Evolutionary conservation across 2,113 vertebrate species (phyloP), one percentile per base, ranked within the genome.

Genomic region (Chrysemys picta): DNA sequence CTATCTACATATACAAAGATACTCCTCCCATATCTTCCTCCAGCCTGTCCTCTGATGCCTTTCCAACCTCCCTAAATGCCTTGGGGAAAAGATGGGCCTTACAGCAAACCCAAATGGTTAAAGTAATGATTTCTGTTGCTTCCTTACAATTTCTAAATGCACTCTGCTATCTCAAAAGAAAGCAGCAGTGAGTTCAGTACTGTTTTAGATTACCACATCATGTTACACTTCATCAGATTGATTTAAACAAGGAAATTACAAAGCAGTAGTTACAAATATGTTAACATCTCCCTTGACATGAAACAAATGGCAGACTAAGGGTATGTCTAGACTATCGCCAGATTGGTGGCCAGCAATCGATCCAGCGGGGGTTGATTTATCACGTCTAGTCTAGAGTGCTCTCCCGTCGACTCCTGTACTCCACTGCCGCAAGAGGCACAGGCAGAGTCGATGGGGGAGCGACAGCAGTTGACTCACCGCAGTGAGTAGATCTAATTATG

Each of bases 11-110:
- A 25, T 3, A 27, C 25, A 27, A 2, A 81, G 89, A 89, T 89
- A 3, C 7, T 2, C 90, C 90, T 29, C 27, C 11, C 1, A 1
- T 22, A 69, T 62, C 72, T 69, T 1, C 80, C 31, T 82, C 22
- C 53, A 59, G 27, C 45, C 57, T 4, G 52, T 81, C 22, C 35
- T 89, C 10, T 13, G 93, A 81, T 45, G 35, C 78, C 10, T 45
- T 4, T 31, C 3, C 10, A 2, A 53, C 52, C 0, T 0, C 27
- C 25, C 57, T 4, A 69, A 88, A 81, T 81, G 24, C 9, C 5
- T 88, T 52, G 4, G 3, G 45, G 27, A 79, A 56, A 72, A 90
- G 3, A 1, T 2, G 24, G 21, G 54, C 24, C 79, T 49, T 72
- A n/a, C 24, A 47, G 65, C 29, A 5, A 1, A 10, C 52, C 10